Evolutionary conservation across 2,113 vertebrate species (phyloP).

Genomic region (Hiodon tergisus): DNA sequence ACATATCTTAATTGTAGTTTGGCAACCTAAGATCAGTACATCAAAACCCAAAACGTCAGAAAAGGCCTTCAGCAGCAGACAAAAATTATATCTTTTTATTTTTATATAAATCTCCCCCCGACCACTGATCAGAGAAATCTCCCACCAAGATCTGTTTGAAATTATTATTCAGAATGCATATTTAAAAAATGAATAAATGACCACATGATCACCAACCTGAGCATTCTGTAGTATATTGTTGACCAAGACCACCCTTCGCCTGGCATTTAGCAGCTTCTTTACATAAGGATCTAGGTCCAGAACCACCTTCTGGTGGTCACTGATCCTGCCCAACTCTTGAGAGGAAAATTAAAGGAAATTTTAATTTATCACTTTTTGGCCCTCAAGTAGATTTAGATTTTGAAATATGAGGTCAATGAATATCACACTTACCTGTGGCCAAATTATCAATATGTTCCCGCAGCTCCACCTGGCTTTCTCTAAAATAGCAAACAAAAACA

Average conservation of each 20-base stretch:
- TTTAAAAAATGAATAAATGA: neutral
- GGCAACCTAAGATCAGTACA: too few species aligned
- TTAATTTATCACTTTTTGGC: too few species aligned
- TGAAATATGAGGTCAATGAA: too few species aligned
- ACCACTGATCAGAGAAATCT: too few species aligned
- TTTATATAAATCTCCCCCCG: too few species aligned
- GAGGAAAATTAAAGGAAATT: neutral
- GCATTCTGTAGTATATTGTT: conserved; percentile 98
- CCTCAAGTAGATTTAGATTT: too few species aligned
- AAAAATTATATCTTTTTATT: too few species aligned
- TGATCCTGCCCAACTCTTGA: conserved; percentile 86
- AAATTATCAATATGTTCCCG: conserved; percentile 89
- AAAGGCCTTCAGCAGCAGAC: too few species aligned
- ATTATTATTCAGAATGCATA: too few species aligned
- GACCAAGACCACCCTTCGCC: conserved; percentile 86
- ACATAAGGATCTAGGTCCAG: conserved; percentile 93
- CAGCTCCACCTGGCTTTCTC: conserved; percentile 91
- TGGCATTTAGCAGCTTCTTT: conserved; percentile 91
- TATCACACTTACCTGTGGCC: conserved; percentile 68
- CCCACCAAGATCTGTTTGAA: too few species aligned
- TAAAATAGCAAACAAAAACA: conserved; percentile 39
- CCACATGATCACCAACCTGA: conserved; percentile 65
- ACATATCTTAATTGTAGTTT: too few species aligned
- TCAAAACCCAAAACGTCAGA: too few species aligned
- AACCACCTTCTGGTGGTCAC: conserved; percentile 90